phyloP scores from a whole-genome alignment of 2,113 vertebrate species.

The Zapornia atra region DNA sequence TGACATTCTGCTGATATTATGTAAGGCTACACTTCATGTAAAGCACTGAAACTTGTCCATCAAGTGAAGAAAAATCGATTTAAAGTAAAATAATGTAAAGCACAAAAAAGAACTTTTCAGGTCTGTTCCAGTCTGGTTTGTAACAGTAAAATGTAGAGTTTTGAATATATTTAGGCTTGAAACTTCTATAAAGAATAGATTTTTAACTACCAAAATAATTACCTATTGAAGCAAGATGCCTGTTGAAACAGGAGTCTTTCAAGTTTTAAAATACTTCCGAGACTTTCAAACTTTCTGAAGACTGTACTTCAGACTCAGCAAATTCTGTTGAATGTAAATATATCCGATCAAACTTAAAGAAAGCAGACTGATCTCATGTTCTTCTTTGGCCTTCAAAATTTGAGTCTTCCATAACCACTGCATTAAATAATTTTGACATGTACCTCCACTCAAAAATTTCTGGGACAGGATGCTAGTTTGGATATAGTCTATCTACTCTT shows the following conservation, averaged over 20 bases:
- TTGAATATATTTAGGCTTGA: neutral
- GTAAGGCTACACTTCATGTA: neutral
- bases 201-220: neutral
- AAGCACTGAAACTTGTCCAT: neutral
- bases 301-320: neutral
- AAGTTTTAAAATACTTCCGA: neutral
- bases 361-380: neutral
- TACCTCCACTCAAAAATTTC: neutral
- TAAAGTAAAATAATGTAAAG: neutral
- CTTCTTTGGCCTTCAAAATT: neutral
- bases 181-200: neutral
- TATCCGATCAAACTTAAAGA: neutral
- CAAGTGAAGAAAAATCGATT: neutral
- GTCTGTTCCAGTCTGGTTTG: neutral
- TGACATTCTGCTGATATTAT: neutral
- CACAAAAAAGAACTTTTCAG: neutral
- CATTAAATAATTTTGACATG: neutral
- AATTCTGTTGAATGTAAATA: neutral
- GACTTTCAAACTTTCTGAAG: neutral
- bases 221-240: neutral
- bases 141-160: neutral
- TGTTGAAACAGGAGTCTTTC: neutral
- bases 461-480: neutral
- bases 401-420: neutral
- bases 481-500: neutral